Evolutionary conservation across 1,140 invertebrate species (phyloP).

Genomic region (Psix sp.): DNA sequence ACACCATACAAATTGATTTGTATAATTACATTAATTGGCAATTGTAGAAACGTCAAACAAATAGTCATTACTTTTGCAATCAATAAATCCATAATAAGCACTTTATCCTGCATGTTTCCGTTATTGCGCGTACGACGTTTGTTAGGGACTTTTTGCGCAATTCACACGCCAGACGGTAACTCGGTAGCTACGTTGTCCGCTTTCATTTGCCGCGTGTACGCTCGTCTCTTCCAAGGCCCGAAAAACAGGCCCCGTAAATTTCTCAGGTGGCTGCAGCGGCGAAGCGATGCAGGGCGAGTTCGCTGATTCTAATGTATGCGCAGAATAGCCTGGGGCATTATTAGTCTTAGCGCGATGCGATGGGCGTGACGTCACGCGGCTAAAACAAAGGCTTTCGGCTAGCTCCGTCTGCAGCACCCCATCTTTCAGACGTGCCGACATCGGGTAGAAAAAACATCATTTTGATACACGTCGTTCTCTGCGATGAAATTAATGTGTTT

Average conservation of each 20-base stretch:
- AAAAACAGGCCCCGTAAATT: slow-evolving; percentile 31
- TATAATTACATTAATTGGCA: slow-evolving; percentile 50
- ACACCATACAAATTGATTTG: slow-evolving; percentile 32
- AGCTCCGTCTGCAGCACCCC: slow-evolving; percentile 63
- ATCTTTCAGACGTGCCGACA: slow-evolving; percentile 67
- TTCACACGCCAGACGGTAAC: slow-evolving; percentile 17
- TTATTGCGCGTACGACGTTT: slow-evolving; percentile 39
- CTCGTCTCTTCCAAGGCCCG: slow-evolving; percentile 3
- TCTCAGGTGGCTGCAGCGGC: slow-evolving; percentile 26
- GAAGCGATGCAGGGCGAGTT: slow-evolving; percentile 53
- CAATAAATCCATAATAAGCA: slow-evolving; percentile 48
- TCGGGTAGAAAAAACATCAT: slow-evolving; percentile 43
- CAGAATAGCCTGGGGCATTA: slow-evolving; percentile 68
- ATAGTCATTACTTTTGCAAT: slow-evolving; percentile 51
- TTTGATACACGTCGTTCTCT: not conserved
- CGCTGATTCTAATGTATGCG: slow-evolving; percentile 75
- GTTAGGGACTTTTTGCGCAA: slow-evolving; percentile 39
- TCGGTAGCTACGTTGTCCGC: slow-evolving; percentile 43
- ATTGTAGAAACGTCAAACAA: slow-evolving; percentile 47
- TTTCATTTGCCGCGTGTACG: slow-evolving; percentile 29
- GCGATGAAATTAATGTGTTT: not conserved
- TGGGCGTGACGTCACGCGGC: slow-evolving; percentile 73
- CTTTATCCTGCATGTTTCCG: slow-evolving; percentile 31
- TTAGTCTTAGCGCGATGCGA: slow-evolving; percentile 70
- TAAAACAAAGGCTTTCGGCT: slow-evolving; percentile 73